Percentiles rank a stretch among this genome's conserved stretches.
Evolutionary conservation across 1,140 invertebrate genomes (phyloP).

Genomic region (Diprion similis): DNA sequence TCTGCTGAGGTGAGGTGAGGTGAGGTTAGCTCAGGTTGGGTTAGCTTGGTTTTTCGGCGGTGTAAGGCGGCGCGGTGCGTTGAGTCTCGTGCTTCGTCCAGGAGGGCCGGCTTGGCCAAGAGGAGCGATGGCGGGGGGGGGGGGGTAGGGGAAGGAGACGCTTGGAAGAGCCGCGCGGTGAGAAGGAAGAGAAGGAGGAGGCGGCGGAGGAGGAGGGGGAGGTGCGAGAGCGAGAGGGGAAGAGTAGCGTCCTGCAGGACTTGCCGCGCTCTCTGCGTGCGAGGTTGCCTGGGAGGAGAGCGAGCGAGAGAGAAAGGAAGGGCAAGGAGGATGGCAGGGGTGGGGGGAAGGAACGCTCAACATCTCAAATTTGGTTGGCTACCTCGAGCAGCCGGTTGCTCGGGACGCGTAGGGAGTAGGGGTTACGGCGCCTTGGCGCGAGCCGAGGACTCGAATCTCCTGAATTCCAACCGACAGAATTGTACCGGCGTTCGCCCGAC

Average conservation of each 20-base stretch:
- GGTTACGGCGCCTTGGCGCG: conserved; percentile 40
- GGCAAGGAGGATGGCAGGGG: conserved; percentile 1
- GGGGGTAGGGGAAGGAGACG: conserved; percentile 12
- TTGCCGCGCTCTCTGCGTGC: conserved; percentile 18
- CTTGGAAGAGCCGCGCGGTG: conserved; percentile 11
- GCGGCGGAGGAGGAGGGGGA: conserved; percentile 1
- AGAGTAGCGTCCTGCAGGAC: conserved; percentile 33
- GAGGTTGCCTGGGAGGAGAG: neutral
- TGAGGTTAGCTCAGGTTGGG: neutral
- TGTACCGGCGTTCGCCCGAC: conserved; percentile 45
- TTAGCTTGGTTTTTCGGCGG: neutral
- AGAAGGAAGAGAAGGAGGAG: conserved; percentile 9
- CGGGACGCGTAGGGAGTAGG: conserved; percentile 18
- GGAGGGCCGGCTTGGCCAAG: neutral
- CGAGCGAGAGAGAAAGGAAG: conserved; percentile 18
- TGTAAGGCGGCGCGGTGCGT: conserved; percentile 16
- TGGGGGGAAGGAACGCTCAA: conserved; percentile 44
- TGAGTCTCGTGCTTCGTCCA: neutral
- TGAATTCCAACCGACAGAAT: conserved; percentile 52
- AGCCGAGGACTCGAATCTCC: conserved; percentile 44
- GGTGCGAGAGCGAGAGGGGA: conserved; percentile 16
- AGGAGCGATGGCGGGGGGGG: conserved; percentile 12
- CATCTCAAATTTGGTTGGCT: conserved; percentile 59
- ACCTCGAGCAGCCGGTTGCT: conserved; percentile 39
- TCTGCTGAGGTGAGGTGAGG: neutral